A percentile compares a stretch with the other conserved stretches of the same genome.
Conservation (phyloP, 2,113 vertebrate species). For the Daubentonia madagascariensis region DNA sequence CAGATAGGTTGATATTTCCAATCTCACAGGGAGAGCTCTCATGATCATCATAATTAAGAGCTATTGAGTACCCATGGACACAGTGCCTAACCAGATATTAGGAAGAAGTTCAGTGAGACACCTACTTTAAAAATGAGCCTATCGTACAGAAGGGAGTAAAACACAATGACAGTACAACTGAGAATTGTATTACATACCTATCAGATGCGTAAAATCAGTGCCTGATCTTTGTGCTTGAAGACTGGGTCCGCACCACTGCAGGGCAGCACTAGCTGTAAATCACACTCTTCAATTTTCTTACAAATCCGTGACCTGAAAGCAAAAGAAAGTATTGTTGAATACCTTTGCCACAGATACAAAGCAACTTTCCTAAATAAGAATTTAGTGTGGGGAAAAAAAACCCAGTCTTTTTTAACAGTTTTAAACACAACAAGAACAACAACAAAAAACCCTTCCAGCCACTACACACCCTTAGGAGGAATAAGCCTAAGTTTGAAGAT, state of each 20-base stretch:
- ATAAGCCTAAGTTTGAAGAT: background rate
- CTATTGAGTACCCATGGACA: background rate
- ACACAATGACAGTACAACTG: background rate
- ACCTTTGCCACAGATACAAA: background rate
- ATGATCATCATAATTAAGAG: background rate
- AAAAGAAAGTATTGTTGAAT: slow-evolving; percentile 21
- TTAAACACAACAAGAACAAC: background rate
- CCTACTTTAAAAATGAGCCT: background rate
- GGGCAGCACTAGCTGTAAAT: slow-evolving; percentile 90
- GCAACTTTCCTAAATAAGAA: background rate
- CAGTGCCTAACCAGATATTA: background rate
- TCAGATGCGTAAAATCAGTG: slow-evolving; percentile 87
- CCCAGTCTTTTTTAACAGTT: background rate
- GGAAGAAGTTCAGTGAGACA: background rate
- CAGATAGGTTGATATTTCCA: background rate
- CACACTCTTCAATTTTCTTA: slow-evolving; percentile 91
- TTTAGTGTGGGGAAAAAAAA: background rate
- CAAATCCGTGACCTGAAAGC: slow-evolving; percentile 90
- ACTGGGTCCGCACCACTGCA: slow-evolving; percentile 89
- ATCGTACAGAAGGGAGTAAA: background rate
- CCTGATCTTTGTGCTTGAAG: slow-evolving; percentile 89
- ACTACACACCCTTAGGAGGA: background rate
- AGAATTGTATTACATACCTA: slow-evolving; percentile 82
- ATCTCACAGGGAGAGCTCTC: background rate
- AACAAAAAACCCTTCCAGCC: background rate